Evolutionary conservation across 2,113 vertebrate species (phyloP).

Genomic region (Eclectus roratus): DNA sequence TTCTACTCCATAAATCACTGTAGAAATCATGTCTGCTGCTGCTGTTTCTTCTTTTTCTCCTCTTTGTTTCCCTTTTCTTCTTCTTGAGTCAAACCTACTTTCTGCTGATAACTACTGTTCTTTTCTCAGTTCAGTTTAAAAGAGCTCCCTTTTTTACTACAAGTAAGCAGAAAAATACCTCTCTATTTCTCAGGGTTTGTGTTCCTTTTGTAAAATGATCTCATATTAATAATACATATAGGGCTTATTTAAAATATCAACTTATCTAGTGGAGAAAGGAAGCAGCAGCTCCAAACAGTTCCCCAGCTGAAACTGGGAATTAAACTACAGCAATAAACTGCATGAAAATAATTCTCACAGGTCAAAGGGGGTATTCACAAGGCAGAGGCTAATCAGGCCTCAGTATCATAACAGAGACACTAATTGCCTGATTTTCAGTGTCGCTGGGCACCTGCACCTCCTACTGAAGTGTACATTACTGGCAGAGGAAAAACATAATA

Average conservation of each 20-base stretch:
- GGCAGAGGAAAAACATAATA: constrained; percentile 1
- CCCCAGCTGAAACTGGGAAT: constrained; percentile 37
- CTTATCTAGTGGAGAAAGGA: not conserved
- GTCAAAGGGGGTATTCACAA: constrained; percentile 20
- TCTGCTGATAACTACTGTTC: not conserved
- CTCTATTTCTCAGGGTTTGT: not conserved
- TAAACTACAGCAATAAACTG: constrained; percentile 36
- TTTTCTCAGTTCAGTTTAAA: not conserved
- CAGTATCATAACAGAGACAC: not conserved
- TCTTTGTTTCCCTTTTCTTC: not conserved
- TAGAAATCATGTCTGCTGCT: not conserved
- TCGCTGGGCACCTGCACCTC: not conserved
- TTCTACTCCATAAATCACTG: no score
- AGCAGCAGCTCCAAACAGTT: not conserved
- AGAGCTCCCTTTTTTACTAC: not conserved
- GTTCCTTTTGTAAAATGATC: not conserved
- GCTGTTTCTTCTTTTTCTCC: not conserved
- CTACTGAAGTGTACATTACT: not conserved
- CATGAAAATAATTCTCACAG: constrained; percentile 26
- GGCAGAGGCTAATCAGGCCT: constrained; percentile 46
- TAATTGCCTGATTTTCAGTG: constrained; percentile 54
- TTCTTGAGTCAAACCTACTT: not conserved
- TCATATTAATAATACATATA: constrained; percentile 54
- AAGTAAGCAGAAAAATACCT: not conserved
- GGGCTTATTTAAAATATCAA: constrained; percentile 48